Evolutionary conservation across 2,113 vertebrate species (phyloP).

Genomic region (Perca fluviatilis): DNA sequence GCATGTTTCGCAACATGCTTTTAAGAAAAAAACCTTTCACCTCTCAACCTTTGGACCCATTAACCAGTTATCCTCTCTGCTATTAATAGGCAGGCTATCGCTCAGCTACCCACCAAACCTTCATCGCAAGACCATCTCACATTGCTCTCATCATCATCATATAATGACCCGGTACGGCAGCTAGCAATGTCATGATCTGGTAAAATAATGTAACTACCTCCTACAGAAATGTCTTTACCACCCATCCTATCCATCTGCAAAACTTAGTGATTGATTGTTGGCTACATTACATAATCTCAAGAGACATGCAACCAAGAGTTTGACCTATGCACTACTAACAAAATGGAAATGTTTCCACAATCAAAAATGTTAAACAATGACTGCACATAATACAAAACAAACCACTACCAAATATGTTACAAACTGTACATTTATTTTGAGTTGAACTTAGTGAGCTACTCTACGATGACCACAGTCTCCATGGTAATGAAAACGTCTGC

Average conservation of each 20-base stretch:
- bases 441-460: conserved; percentile 2
- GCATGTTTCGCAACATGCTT: conserved; percentile 63
- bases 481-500: conserved; percentile 49
- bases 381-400: background rate
- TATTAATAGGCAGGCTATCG: conserved; percentile 60
- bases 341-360: background rate
- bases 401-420: background rate
- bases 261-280: background rate
- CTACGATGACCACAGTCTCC: conserved; percentile 32
- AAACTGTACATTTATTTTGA: conserved; percentile 17
- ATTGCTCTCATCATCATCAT: background rate
- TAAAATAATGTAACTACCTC: background rate
- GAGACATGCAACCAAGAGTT: background rate
- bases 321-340: background rate
- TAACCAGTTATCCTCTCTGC: conserved; percentile 45
- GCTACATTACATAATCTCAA: background rate
- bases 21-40: conserved; percentile 54
- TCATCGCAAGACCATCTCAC: background rate
- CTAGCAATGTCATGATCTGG: background rate
- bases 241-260: background rate
- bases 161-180: background rate
- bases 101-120: background rate
- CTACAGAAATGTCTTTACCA: background rate
- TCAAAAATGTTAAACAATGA: background rate
- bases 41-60: conserved; percentile 76